Base-by-base conservation (phyloP, 2,888 invertebrate species). In the Drosophila borborema region DNA sequence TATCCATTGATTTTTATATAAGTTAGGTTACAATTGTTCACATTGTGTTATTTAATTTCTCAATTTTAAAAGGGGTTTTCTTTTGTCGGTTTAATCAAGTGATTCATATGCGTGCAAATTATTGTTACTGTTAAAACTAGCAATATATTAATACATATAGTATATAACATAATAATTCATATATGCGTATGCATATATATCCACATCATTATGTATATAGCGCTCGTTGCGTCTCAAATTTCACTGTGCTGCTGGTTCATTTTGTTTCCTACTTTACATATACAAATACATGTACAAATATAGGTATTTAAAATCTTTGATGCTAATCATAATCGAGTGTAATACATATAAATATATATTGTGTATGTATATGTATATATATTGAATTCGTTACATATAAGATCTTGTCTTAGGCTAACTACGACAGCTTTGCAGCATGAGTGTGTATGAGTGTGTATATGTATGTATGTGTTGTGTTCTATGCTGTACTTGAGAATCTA, bases 51-150 rank as follows among this genome's bases (percentile, higher is more conserved):
- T 38, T 59, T 65, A 41, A 36, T 61, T 59, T 59, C 53, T 62
- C 16, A 41, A 64, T 53, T 49, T 72, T 49, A 49, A 65, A 34
- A 64, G 46, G 59, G 9, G 49, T 14, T 58, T 58, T 46, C 28
- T 46, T 38, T 70, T 64, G 36, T 64, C 58, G 46, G 68, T 69
- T 74, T 61, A 60, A 59, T 65, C 59, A 53, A 56, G 64, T 60
- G 69, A 67, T 67, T 72, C 60, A 67, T 59, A 71, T 81, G 68
- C 59, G 72, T 87, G 76, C 80, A 73, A 81, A 79, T 72, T 41
- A 9, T 61, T 61, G 65, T 72, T 76, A 66, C 65, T 75, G 67
- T 83, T 74, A 83, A 89, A 89, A 81, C 83, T 86, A 88, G 72
- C 77, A 54, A 70, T 62, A 64, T 72, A 48, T 62, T 20, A 64